Evolutionary conservation across 2,797 vertebrate species (phyloP), one percentile per base, ranked within the genome.

Genomic region (Sebastes flavidus): DNA sequence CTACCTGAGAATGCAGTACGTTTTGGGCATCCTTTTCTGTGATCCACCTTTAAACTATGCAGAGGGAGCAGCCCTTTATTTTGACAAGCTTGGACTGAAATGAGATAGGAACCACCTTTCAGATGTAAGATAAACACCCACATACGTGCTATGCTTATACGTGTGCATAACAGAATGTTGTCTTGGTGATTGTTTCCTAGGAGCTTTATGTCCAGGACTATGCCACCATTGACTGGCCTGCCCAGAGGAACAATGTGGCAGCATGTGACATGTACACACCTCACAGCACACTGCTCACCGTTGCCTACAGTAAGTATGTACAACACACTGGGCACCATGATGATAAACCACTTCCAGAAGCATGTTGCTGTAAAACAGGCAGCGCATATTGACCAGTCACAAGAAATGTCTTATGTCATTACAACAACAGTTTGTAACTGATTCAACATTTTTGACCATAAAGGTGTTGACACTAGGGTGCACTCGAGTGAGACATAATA

Each of bases 161-260:
- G 34, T 7, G 18, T 38, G 2, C 3, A 52, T 69, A 8, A 80
- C 30, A 5, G 18, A 13, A 49, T 67, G 18, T 8, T 27, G 11
- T 32, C 5, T 42, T 65, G 3, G 0, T 66, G 18, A 52, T 70
- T 54, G 58, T 65, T 16, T 7, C 56, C 65, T 58, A 99, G 99
- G 99, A 99, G 90, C 96, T 99, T 30, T 99, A 99, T 0, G 74
- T 98, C 55, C 95, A 99, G 73, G 97, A 99, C 86, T 99, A 98
- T 0, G 10, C 71, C 56, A 89, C 91, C 78, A 98, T 99, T 25
- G 74, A 97, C 91, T 99, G 99, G 98, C 96, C 96, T 0, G 96
- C 96, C 1, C 98, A 99, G 93, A 97, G 96, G 89, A 96, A 95
- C 95, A 97, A 97, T 0, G 94, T 99, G 80, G 97, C 97, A 8